phyloP scores from a whole-genome alignment of 2,113 vertebrate species.

The Prionailurus viverrinus region DNA sequence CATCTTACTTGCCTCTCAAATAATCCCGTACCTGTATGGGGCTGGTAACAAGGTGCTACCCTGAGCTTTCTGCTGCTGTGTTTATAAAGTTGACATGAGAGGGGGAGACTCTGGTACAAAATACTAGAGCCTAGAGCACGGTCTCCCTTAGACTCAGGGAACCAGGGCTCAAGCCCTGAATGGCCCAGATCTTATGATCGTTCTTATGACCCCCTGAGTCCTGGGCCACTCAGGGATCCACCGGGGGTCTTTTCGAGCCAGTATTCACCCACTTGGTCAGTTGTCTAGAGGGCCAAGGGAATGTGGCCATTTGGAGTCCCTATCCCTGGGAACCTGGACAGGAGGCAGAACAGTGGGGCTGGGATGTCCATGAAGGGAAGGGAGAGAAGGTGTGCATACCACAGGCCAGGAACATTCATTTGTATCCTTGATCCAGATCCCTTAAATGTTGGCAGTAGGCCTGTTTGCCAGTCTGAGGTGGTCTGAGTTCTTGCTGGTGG shows the following conservation, averaged over 20 bases:
- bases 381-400: not conserved
- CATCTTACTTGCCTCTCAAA: not conserved
- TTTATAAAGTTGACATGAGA: not conserved
- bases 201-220: not conserved
- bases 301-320: not conserved
- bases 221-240: not conserved
- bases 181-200: not conserved
- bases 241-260: not conserved
- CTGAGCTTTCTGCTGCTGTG: not conserved
- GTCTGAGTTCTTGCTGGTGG: not conserved
- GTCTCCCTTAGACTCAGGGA: not conserved
- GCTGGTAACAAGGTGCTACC: not conserved
- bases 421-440: not conserved
- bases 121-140: not conserved
- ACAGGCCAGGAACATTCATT: not conserved
- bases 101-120: not conserved
- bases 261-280: not conserved
- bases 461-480: not conserved
- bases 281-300: not conserved
- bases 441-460: not conserved
- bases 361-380: not conserved
- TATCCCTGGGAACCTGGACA: not conserved
- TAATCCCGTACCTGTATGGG: not conserved
- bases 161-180: not conserved
- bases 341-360: not conserved